phyloP scores from a whole-genome alignment of 2,888 invertebrate species.

The Rambutsinella grinnellia region DNA sequence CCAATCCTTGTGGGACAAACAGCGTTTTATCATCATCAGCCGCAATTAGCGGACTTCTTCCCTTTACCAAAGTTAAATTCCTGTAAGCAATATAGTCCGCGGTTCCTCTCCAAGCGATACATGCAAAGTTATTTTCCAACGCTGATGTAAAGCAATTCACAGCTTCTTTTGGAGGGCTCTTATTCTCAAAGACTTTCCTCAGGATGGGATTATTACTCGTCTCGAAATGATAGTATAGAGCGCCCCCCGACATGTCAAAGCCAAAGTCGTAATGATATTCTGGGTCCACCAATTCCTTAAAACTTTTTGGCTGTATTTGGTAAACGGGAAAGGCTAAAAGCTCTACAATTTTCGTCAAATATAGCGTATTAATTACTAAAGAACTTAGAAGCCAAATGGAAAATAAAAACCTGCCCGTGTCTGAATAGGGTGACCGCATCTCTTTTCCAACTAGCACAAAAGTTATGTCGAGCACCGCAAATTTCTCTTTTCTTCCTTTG shows the following conservation, averaged over 20 bases:
- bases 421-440: not conserved
- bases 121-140: conserved; percentile 36
- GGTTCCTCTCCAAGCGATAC: conserved; percentile 33
- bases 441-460: conserved; percentile 7
- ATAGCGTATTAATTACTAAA: conserved; percentile 10
- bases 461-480: not conserved
- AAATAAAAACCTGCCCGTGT: not conserved
- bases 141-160: conserved; percentile 3
- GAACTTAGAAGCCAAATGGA: conserved; percentile 3
- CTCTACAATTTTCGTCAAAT: conserved; percentile 17
- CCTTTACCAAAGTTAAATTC: conserved; percentile 26
- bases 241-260: conserved; percentile 18
- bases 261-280: conserved; percentile 5
- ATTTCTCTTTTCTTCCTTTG: not conserved
- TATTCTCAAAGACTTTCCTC: conserved; percentile 5
- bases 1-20: conserved; percentile 27
- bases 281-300: conserved; percentile 18
- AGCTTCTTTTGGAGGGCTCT: conserved; percentile 3
- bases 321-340: conserved; percentile 22
- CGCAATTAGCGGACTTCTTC: conserved; percentile 30
- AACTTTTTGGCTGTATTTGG: conserved; percentile 10
- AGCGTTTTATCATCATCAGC: conserved; percentile 20
- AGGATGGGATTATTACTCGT: conserved; percentile 14
- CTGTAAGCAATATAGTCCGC: conserved; percentile 38
- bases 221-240: conserved; percentile 15